Conservation (phyloP, 2,113 vertebrate species). For the Poeciliopsis turrubarensis region DNA sequence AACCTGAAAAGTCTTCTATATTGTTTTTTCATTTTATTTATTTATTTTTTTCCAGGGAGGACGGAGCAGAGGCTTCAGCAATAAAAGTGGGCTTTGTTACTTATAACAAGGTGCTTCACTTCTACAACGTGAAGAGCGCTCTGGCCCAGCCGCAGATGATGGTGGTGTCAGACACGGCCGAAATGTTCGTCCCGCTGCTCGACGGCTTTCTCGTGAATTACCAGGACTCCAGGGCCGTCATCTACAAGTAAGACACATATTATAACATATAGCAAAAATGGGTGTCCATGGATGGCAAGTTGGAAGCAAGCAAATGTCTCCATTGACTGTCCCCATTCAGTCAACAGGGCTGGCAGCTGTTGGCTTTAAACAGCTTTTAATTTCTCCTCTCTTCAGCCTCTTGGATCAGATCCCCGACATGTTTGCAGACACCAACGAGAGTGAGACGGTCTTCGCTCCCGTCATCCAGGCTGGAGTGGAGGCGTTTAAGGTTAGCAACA, state of each 20-base stretch:
- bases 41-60: conserved; percentile 79
- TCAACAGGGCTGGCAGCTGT: neutral
- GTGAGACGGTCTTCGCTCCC: conserved; percentile 92
- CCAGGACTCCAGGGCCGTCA: conserved; percentile 88
- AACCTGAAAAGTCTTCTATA: neutral
- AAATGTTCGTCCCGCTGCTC: conserved; percentile 93
- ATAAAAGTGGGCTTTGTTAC: conserved; percentile 93
- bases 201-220: conserved; percentile 95
- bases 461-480: conserved; percentile 95
- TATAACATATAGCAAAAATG: neutral
- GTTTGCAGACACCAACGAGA: conserved; percentile 93
- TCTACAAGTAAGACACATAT: conserved; percentile 85
- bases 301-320: too few relatives aligned
- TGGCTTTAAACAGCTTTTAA: neutral
- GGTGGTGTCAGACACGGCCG: conserved; percentile 92
- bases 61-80: conserved; percentile 82
- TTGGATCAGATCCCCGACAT: conserved; percentile 96
- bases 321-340: too few relatives aligned
- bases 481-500: conserved; percentile 88
- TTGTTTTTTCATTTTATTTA: neutral
- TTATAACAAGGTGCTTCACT: conserved; percentile 95
- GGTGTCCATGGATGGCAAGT: neutral
- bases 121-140: conserved; percentile 94
- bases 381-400: conserved; percentile 75
- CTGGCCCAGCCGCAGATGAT: conserved; percentile 98